A percentile compares a stretch with the other conserved stretches of the same genome.
These are phyloP conservation scores for Chrysemys picta DNA, from an alignment of 2,113 vertebrate species.

Conservation along the genomic window DNA sequence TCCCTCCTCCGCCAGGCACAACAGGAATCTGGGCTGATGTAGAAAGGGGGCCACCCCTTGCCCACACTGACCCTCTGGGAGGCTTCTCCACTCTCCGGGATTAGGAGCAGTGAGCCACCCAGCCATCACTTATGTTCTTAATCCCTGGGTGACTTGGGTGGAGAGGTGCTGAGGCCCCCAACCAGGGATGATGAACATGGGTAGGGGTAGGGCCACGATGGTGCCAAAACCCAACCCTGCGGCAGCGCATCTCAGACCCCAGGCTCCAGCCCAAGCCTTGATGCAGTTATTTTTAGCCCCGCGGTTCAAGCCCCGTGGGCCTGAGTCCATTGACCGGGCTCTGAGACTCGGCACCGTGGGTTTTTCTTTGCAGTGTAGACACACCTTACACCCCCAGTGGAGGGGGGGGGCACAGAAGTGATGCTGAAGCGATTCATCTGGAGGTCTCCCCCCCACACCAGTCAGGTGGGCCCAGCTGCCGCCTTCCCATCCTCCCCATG, in stretches of 20 bases:
- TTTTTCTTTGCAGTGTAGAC: neutral
- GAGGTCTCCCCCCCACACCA: neutral
- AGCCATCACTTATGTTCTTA: neutral
- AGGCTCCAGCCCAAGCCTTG: neutral
- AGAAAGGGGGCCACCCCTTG: neutral
- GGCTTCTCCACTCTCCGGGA: neutral
- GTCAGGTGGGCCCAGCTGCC: neutral
- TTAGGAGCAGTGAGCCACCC: neutral
- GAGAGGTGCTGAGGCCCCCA: neutral
- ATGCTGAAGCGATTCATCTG: neutral
- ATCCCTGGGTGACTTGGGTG: neutral
- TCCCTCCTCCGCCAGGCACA: neutral
- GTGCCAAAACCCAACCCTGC: too few species aligned
- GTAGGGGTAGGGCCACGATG: neutral
- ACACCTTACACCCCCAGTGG: neutral
- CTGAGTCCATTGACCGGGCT: neutral
- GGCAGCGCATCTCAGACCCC: too few species aligned
- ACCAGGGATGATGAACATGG: neutral
- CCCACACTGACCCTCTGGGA: neutral
- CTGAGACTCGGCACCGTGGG: neutral
- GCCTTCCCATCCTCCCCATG: neutral
- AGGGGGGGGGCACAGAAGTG: neutral
- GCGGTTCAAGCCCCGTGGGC: rapidly evolving
- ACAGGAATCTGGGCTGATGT: neutral
- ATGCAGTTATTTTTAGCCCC: too few species aligned